Evolutionary conservation across 2,888 invertebrate species (phyloP), one percentile per base, ranked within the genome.

Genomic region (Heteropelma amictum): DNA sequence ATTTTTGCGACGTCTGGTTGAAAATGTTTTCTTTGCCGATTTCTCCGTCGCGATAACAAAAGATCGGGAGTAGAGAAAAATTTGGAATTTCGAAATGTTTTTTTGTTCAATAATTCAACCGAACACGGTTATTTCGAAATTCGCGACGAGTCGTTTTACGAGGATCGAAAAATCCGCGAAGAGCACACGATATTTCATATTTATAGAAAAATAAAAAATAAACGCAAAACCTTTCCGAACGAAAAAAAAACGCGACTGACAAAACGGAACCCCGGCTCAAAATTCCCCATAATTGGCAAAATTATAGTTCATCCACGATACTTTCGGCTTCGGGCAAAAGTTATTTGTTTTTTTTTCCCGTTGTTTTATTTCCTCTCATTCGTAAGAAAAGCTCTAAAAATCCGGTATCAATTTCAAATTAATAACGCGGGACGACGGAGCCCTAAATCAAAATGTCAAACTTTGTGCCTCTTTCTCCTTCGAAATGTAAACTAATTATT

Each of bases 381-480:
- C 33, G 14, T 1, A 7, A 33, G 61, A 68, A 64, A 35, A 60
- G 28, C 23, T 8, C 45, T 30, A 53, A 60, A 54, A 67, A 33
- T 61, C 40, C 26, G 17, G 7, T 56, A 67, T 60, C 67, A 75
- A 71, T 56, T 35, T 49, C 35, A 49, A 12, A 56, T 75, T 63
- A 67, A 67, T 54, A 74, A 54, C 14, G 12, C 10, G 12, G 6
- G 26, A 3, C 17, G 65, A 54, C 60, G 63, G 51, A 67, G 21
- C 51, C 75, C 30, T 67, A 71, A 75, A 75, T 67, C 28, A 67
- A 72, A 23, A 67, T 17, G 38, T 28, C 12, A 51, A 56, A 71
- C 67, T 49, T 61, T 35, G 54, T n/a, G n/a, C n/a, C n/a, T n/a
- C 21, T 12, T 8, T 14, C 38, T 33, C 61, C 12, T 54, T n/a